These are phyloP conservation scores for Lycia hirtaria DNA, from an alignment of 2,888 invertebrate genomes.

Conservation along the genomic window DNA sequence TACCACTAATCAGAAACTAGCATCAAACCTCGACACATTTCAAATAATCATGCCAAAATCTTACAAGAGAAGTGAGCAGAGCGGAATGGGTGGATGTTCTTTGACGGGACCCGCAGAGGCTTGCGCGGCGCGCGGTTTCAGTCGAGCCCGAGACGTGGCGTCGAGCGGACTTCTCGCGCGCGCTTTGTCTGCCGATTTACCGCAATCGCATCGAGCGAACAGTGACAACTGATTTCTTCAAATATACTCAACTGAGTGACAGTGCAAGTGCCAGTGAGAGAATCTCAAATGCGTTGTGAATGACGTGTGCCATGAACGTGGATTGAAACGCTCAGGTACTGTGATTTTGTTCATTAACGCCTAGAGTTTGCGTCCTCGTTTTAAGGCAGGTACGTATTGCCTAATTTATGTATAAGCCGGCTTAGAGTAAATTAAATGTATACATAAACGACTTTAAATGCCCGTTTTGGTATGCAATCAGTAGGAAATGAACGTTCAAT, in stretches of 20 bases:
- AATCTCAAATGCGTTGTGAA: slow-evolving; percentile 55
- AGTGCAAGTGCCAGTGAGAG: slow-evolving; percentile 66
- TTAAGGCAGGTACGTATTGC: slow-evolving; percentile 50
- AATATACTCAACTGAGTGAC: slow-evolving; percentile 49
- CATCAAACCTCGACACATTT: slow-evolving; percentile 49
- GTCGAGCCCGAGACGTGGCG: slow-evolving; percentile 66
- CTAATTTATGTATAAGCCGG: slow-evolving; percentile 29
- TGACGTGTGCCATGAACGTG: slow-evolving; percentile 59
- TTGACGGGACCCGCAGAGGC: slow-evolving; percentile 67
- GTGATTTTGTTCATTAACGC: slow-evolving; percentile 42
- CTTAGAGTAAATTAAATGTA: slow-evolving; percentile 17
- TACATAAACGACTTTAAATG: slow-evolving; percentile 24
- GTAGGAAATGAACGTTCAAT: slow-evolving; percentile 45
- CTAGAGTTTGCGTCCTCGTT: slow-evolving; percentile 46
- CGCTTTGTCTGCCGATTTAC: slow-evolving; percentile 37
- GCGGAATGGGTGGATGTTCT: slow-evolving; percentile 61
- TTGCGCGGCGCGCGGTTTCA: slow-evolving; percentile 70
- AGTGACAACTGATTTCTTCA: slow-evolving; percentile 63
- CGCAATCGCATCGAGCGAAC: slow-evolving; percentile 59
- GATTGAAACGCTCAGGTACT: slow-evolving; percentile 47
- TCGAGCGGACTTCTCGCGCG: slow-evolving; percentile 58
- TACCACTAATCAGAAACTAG: slow-evolving; percentile 48
- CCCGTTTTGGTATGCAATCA: slow-evolving; percentile 34
- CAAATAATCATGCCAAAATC: slow-evolving; percentile 55
- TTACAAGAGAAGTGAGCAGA: slow-evolving; percentile 58